These are phyloP conservation scores for Erannis defoliaria DNA, from an alignment of 2,888 invertebrate species.

Conservation along the genomic window DNA sequence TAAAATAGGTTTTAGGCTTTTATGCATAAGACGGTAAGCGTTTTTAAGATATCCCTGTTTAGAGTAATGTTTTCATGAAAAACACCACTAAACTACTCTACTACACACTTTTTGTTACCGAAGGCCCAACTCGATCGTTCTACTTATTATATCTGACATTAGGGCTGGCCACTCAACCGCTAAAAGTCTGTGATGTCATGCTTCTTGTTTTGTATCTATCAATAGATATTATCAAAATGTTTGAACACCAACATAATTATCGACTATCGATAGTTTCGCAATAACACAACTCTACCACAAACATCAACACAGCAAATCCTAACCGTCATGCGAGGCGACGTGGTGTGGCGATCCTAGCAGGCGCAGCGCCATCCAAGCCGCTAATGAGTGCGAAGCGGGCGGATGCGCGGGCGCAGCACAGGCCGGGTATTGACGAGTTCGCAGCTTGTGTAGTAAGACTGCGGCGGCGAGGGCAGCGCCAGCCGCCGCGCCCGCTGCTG, in stretches of 20 bases:
- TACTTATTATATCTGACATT: too few relatives aligned
- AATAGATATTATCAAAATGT: neutral
- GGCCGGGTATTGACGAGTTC: slow-evolving; percentile 89
- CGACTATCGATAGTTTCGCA: neutral
- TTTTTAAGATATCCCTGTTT: too few relatives aligned
- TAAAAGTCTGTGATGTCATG: too few relatives aligned
- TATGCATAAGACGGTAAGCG: too few relatives aligned
- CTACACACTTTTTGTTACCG: too few relatives aligned
- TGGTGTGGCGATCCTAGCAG: slow-evolving; percentile 83
- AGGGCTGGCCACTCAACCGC: too few relatives aligned
- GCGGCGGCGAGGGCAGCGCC: slow-evolving; percentile 95
- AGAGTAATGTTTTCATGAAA: too few relatives aligned
- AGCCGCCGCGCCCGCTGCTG: slow-evolving; percentile 95
- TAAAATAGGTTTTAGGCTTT: too few relatives aligned
- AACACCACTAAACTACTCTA: too few relatives aligned
- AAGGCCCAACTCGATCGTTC: too few relatives aligned
- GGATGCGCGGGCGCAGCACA: slow-evolving; percentile 81
- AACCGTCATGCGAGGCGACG: slow-evolving; percentile 18
- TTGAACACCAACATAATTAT: neutral
- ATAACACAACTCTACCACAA: neutral
- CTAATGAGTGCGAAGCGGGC: slow-evolving; percentile 88
- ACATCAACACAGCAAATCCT: neutral
- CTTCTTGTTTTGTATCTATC: too few relatives aligned
- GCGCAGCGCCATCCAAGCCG: slow-evolving; percentile 91
- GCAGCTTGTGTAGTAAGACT: slow-evolving; percentile 92